Percentiles rank a stretch among this genome's conserved stretches.
Evolutionary conservation across 2,888 invertebrate species (phyloP).

Genomic region (Malachius bipustulatus): DNA sequence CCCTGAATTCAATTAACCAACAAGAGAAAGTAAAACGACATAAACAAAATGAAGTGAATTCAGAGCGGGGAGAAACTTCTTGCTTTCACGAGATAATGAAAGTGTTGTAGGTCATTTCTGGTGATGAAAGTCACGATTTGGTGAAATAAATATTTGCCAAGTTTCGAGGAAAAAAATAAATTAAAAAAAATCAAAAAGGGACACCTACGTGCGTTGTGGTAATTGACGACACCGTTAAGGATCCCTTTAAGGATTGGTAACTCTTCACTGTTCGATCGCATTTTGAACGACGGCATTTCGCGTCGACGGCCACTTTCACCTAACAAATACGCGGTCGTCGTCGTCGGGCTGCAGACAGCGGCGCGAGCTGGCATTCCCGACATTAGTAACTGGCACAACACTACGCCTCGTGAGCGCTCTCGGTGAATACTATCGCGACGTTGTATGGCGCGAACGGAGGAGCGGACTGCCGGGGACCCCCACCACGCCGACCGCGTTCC

Average conservation of each 20-base stretch:
- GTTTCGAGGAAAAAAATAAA: constrained; percentile 5
- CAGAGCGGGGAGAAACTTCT: constrained; percentile 29
- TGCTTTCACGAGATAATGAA: constrained; percentile 34
- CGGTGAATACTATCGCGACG: constrained; percentile 33
- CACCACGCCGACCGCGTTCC: constrained; percentile 25
- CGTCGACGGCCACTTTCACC: constrained; percentile 27
- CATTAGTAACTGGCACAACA: constrained; percentile 22
- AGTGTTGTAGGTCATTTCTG: constrained; percentile 32
- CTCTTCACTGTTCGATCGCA: constrained; percentile 79
- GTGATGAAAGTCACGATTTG: constrained; percentile 23
- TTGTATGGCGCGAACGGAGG: constrained; percentile 42
- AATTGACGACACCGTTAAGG: constrained; percentile 80
- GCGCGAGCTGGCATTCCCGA: constrained; percentile 37
- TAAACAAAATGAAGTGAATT: constrained; percentile 12
- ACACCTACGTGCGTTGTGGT: constrained; percentile 87
- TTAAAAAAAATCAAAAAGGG: constrained; percentile 13
- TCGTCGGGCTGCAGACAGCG: constrained; percentile 31
- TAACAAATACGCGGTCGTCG: constrained; percentile 28
- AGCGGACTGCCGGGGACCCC: constrained; percentile 25
- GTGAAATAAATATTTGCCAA: constrained; percentile 6
- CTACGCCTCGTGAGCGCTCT: constrained; percentile 26
- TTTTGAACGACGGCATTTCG: constrained; percentile 37
- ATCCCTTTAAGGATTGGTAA: constrained; percentile 84
- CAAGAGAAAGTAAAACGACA: constrained; percentile 20
- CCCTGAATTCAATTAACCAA: constrained; percentile 16